Conservation (phyloP, 1,140 invertebrate species). For the Drosophila punjabiensis region DNA sequence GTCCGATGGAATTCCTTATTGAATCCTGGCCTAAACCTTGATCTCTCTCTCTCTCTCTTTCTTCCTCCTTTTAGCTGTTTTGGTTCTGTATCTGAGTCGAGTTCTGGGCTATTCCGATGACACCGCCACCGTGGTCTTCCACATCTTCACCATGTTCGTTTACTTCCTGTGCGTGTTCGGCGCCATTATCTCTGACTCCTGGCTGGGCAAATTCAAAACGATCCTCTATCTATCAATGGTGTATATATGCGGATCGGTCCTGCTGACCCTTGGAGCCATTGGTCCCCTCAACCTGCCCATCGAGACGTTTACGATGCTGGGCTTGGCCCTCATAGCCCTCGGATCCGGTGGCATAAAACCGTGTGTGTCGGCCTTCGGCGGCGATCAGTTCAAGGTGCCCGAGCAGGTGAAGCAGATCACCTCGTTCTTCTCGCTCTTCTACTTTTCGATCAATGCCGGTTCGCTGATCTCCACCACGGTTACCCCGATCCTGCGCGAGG, state of each 20-base stretch:
- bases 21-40: neutral
- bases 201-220: conserved; percentile 93
- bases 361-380: conserved; percentile 98
- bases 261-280: conserved; percentile 91
- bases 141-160: conserved; percentile 92
- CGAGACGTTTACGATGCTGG: conserved; percentile 90
- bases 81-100: conserved; percentile 91
- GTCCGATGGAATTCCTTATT: conserved; percentile 66
- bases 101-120: conserved; percentile 88
- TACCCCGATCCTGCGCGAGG: conserved; percentile 94
- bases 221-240: conserved; percentile 95
- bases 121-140: conserved; percentile 91
- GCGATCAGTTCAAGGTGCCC: conserved; percentile 96
- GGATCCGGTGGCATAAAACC: conserved; percentile 99
- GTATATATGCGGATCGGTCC: conserved; percentile 94
- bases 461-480: conserved; percentile 95
- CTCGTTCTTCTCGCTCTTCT: conserved; percentile 97
- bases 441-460: conserved; percentile 97
- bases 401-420: conserved; percentile 92
- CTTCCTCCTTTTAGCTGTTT: conserved; percentile 87
- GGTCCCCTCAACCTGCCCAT: conserved; percentile 87
- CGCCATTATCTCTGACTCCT: conserved; percentile 93
- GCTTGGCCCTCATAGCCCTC: conserved; percentile 93
- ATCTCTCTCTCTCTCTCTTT: conserved; percentile 86
- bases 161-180: conserved; percentile 93